These are phyloP conservation scores for Pantherophis alleghaniensis DNA, from an alignment of 2,797 vertebrate genomes.

Conservation along the genomic window DNA sequence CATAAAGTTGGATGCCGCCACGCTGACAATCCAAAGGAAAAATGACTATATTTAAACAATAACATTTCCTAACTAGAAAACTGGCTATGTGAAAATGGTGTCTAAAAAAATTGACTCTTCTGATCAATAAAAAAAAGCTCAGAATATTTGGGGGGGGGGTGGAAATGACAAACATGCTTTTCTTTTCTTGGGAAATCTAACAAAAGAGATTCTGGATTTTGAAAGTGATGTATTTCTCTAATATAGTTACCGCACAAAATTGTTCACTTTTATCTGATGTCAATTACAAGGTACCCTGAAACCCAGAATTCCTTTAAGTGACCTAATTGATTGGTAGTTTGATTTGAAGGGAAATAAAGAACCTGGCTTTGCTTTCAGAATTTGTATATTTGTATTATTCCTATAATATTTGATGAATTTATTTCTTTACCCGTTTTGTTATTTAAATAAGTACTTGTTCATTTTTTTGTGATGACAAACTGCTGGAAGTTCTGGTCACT, in stretches of 20 bases:
- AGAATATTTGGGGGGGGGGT: neutral
- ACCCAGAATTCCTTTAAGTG: neutral
- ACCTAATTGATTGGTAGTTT: neutral
- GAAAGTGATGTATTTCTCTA: neutral
- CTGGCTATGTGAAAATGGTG: neutral
- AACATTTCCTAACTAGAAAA: neutral
- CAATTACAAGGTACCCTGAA: neutral
- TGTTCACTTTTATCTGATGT: neutral
- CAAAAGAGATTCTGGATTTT: neutral
- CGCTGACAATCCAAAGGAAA: neutral
- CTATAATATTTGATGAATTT: neutral
- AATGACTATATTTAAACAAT: neutral
- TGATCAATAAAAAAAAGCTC: neutral
- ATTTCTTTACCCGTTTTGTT: neutral
- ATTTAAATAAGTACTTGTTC: neutral
- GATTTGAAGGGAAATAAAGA: neutral
- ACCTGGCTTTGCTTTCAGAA: neutral
- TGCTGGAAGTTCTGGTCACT: neutral
- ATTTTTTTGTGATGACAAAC: neutral
- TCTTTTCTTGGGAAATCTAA: neutral
- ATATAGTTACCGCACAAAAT: neutral
- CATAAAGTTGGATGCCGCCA: neutral
- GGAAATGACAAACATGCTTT: neutral
- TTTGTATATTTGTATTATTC: neutral
- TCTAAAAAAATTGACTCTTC: neutral